phyloP scores from a whole-genome alignment of 2,888 invertebrate genomes.

The Salticus scenicus region DNA sequence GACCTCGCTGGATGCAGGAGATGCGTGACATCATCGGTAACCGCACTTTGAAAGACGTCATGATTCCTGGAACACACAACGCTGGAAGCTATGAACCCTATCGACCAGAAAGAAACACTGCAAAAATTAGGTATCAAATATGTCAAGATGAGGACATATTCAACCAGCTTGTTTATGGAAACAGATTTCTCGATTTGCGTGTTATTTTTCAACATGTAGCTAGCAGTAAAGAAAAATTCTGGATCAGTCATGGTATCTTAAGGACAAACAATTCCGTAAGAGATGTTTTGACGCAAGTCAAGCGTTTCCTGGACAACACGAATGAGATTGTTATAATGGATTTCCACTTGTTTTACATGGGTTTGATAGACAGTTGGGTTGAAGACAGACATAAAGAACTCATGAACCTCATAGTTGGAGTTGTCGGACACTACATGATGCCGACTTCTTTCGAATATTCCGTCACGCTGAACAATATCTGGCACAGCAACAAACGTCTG shows the following conservation, averaged over 20 bases:
- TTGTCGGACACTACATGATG: slow-evolving; percentile 80
- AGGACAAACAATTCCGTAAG: slow-evolving; percentile 71
- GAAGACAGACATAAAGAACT: slow-evolving; percentile 79
- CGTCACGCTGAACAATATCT: slow-evolving; percentile 80
- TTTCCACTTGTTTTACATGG: slow-evolving; percentile 85
- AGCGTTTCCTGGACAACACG: slow-evolving; percentile 80
- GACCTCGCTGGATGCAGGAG: slow-evolving; percentile 65
- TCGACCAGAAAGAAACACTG: slow-evolving; percentile 76
- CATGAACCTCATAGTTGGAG: slow-evolving; percentile 78
- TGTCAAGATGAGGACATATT: slow-evolving; percentile 88
- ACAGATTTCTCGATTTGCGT: slow-evolving; percentile 77
- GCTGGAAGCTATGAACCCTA: slow-evolving; percentile 80
- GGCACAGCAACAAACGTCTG: slow-evolving; percentile 79
- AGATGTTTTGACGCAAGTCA: slow-evolving; percentile 80
- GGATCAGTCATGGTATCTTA: slow-evolving; percentile 73
- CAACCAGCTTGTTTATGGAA: slow-evolving; percentile 89
- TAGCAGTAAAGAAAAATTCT: slow-evolving; percentile 71
- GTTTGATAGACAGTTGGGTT: slow-evolving; percentile 62
- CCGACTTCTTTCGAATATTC: slow-evolving; percentile 78
- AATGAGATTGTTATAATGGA: slow-evolving; percentile 81
- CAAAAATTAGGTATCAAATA: slow-evolving; percentile 73
- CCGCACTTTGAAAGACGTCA: slow-evolving; percentile 80
- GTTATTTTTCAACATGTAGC: slow-evolving; percentile 68
- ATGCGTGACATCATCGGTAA: slow-evolving; percentile 75
- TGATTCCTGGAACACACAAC: slow-evolving; percentile 84